Conservation (phyloP, 2,888 invertebrate species). For the Stenoptilia bipunctidactyla region DNA sequence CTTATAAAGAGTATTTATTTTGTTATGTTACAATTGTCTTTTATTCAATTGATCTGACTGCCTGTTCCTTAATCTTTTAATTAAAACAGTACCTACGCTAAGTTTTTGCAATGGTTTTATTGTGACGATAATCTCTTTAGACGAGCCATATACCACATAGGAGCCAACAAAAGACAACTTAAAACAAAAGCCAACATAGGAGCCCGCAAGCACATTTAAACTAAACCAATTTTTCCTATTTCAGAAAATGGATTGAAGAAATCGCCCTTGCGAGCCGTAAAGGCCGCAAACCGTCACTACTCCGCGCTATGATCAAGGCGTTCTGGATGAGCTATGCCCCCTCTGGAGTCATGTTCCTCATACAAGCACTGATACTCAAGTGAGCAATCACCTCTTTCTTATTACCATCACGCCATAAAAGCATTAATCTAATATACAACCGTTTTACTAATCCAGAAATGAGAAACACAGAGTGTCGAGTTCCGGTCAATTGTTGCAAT, state of each 20-base stretch:
- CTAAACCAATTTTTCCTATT: too few relatives aligned
- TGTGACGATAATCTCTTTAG: too few relatives aligned
- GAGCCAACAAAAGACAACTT: too few relatives aligned
- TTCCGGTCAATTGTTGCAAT: not conserved
- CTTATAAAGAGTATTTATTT: too few relatives aligned
- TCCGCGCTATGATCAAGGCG: slow-evolving; percentile 74
- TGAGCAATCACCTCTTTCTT: slow-evolving; percentile 28
- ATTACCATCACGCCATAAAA: slow-evolving; percentile 20
- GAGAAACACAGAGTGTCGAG: not conserved
- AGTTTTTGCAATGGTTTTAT: too few relatives aligned
- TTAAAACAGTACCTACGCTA: too few relatives aligned
- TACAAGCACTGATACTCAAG: slow-evolving; percentile 67
- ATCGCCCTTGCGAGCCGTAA: slow-evolving; percentile 66
- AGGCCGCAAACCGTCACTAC: slow-evolving; percentile 73
- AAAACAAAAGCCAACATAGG: too few relatives aligned
- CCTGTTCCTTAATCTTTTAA: too few relatives aligned
- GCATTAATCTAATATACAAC: slow-evolving; percentile 16
- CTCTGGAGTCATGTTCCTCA: slow-evolving; percentile 74
- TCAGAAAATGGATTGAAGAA: slow-evolving; percentile 78
- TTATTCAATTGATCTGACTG: too few relatives aligned
- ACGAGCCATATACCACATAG: too few relatives aligned
- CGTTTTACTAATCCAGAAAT: not conserved
- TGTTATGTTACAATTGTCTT: too few relatives aligned
- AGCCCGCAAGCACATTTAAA: too few relatives aligned
- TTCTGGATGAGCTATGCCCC: slow-evolving; percentile 78